These are phyloP conservation scores for Crotalus helleri DNA, from an alignment of 2,113 vertebrate genomes.

Conservation along the genomic window DNA sequence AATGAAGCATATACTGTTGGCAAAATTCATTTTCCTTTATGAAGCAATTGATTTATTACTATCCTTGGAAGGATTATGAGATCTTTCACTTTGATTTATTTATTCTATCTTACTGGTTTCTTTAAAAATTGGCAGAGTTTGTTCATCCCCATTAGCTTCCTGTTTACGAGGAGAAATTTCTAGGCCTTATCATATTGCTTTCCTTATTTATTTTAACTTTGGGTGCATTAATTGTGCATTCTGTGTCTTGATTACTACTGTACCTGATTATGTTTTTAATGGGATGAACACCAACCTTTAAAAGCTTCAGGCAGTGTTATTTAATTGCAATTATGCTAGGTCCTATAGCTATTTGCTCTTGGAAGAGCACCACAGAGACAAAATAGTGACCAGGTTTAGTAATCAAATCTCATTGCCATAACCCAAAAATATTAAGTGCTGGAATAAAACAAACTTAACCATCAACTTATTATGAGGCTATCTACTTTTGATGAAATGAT, in stretches of 20 bases:
- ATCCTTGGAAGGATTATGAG: background rate
- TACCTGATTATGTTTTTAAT: background rate
- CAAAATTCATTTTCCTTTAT: slow-evolving; percentile 3
- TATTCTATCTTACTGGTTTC: background rate
- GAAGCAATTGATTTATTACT: slow-evolving; percentile 15
- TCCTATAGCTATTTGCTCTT: background rate
- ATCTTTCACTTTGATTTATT: slow-evolving; percentile 18
- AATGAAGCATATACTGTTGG: background rate
- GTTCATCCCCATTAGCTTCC: slow-evolving; percentile 6
- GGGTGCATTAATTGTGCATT: background rate
- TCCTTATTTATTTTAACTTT: slow-evolving; percentile 1
- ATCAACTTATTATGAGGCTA: background rate
- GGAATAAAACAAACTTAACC: background rate
- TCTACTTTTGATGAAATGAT: background rate
- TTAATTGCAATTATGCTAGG: background rate
- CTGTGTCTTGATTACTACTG: background rate
- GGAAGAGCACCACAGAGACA: background rate
- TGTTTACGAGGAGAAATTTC: background rate
- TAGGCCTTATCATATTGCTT: background rate
- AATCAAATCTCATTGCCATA: background rate
- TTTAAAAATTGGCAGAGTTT: background rate
- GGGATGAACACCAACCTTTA: background rate
- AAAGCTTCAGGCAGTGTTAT: background rate
- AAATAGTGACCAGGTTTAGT: background rate
- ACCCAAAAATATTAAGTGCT: background rate